Evolutionary conservation across 2,113 vertebrate species (phyloP).

Genomic region (Odobenus rosmarus): DNA sequence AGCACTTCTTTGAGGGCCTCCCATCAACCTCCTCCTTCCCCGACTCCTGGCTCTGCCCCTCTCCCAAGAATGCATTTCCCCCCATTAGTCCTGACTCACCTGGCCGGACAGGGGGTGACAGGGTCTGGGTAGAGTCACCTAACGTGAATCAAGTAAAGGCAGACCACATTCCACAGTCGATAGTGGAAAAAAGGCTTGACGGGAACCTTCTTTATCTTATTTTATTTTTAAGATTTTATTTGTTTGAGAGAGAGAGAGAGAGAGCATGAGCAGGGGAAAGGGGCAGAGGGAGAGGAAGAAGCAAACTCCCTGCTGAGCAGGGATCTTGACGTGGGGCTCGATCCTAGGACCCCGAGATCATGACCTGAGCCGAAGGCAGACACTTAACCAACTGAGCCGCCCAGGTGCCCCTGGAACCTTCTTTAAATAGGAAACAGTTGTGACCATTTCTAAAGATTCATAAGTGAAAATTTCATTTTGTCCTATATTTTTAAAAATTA

Average conservation of each 20-base stretch:
- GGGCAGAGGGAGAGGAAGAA: background rate
- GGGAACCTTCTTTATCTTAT: background rate
- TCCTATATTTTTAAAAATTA: background rate
- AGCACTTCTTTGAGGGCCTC: background rate
- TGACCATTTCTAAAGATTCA: background rate
- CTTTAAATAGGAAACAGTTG: background rate
- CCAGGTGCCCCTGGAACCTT: background rate
- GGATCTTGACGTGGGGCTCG: background rate
- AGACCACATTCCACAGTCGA: background rate
- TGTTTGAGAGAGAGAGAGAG: background rate
- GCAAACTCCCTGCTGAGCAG: background rate
- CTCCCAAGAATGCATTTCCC: background rate
- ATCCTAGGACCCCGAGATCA: background rate
- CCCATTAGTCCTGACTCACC: background rate
- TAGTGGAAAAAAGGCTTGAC: background rate
- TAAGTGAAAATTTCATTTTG: background rate
- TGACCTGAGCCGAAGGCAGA: background rate
- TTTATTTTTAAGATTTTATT: background rate
- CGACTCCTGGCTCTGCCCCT: background rate
- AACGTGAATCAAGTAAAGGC: fast-evolving
- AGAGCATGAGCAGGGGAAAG: background rate
- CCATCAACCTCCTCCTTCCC: no score
- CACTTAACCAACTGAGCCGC: background rate
- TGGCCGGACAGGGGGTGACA: no score
- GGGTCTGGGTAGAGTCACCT: background rate